Conservation (phyloP, 2,113 vertebrate species). For the Mus musculus region GRCm39 chr19:28413501-28414000, state of each 20-base stretch:
- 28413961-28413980: constrained; percentile 72
- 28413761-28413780: neutral
- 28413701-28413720: neutral
- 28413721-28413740: neutral
- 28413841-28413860: constrained; percentile 59
- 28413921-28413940: constrained; percentile 81
- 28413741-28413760: neutral
- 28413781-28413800: neutral
- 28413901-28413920: constrained; percentile 78
- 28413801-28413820: constrained; percentile 7
- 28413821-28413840: neutral
- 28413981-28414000: constrained; percentile 66
- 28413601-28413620: neutral
- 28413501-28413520: neutral
- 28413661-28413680: neutral
- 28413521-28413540: neutral
- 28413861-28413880: constrained; percentile 14
- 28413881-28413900: constrained; percentile 68
- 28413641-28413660: neutral
- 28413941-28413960: constrained; percentile 65
- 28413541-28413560: neutral
- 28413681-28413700: neutral
- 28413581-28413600: too few species aligned
- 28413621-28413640: neutral
- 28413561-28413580: neutral